phyloP scores from a whole-genome alignment of 2,113 vertebrate species.

The Elachura formosa region DNA sequence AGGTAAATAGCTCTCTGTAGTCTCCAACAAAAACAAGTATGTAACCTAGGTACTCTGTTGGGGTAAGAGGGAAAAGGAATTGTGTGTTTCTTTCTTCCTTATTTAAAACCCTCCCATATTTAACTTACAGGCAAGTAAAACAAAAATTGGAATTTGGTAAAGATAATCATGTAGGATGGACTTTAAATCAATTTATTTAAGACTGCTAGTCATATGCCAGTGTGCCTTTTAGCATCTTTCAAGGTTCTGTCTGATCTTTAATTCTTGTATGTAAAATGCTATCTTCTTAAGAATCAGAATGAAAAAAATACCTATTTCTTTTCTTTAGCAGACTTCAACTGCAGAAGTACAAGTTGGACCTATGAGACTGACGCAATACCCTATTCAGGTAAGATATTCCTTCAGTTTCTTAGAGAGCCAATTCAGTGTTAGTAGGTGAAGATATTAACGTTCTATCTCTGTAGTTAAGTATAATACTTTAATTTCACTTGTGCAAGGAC shows the following conservation, averaged over 20 bases:
- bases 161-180: neutral
- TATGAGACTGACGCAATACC: slow-evolving; percentile 91
- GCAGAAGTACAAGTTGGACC: slow-evolving; percentile 89
- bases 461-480: neutral
- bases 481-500: neutral
- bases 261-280: neutral
- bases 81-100: neutral
- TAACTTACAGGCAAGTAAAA: neutral
- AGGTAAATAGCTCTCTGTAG: neutral
- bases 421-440: neutral
- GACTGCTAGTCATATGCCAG: neutral
- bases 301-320: neutral
- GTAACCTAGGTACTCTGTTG: neutral
- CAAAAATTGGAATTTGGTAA: neutral
- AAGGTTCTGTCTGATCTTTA: neutral
- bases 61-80: neutral
- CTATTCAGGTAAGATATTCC: slow-evolving; percentile 81
- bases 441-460: neutral
- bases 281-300: neutral
- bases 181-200: neutral
- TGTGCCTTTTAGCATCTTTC: neutral
- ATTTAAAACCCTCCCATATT: neutral
- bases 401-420: neutral
- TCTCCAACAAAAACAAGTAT: neutral
- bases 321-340: slow-evolving; percentile 79